Conservation (phyloP, 2,113 vertebrate species). For the Chloropsis hardwickii region DNA sequence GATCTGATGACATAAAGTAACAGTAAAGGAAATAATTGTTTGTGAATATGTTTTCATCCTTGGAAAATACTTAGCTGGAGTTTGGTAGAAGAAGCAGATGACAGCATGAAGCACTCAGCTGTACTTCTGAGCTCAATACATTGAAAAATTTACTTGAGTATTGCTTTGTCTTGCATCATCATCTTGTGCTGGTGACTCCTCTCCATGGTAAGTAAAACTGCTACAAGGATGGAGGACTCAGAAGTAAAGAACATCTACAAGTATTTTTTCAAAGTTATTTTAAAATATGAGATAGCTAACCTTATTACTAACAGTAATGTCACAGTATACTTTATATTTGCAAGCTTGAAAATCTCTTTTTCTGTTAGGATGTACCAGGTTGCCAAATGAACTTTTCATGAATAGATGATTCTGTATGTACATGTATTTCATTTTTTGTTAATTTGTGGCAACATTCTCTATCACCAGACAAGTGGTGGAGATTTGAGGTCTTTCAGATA, state of each 20-base stretch:
- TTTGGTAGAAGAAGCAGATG: background rate
- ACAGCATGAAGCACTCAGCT: background rate
- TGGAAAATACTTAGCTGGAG: background rate
- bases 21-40: background rate
- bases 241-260: background rate
- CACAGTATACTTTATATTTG: background rate
- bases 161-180: background rate
- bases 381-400: background rate
- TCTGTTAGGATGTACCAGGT: background rate
- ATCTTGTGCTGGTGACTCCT: background rate
- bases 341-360: background rate
- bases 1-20: background rate
- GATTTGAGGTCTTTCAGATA: background rate
- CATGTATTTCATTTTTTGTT: background rate
- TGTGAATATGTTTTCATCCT: background rate
- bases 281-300: background rate
- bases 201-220: background rate
- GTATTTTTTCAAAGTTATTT: background rate
- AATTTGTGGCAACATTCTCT: background rate
- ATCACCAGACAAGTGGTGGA: background rate
- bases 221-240: background rate
- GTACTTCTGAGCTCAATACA: background rate
- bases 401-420: background rate
- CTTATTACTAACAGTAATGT: background rate
- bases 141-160: background rate